Conservation (phyloP, 2,113 vertebrate genomes). For the Progne subis region DNA sequence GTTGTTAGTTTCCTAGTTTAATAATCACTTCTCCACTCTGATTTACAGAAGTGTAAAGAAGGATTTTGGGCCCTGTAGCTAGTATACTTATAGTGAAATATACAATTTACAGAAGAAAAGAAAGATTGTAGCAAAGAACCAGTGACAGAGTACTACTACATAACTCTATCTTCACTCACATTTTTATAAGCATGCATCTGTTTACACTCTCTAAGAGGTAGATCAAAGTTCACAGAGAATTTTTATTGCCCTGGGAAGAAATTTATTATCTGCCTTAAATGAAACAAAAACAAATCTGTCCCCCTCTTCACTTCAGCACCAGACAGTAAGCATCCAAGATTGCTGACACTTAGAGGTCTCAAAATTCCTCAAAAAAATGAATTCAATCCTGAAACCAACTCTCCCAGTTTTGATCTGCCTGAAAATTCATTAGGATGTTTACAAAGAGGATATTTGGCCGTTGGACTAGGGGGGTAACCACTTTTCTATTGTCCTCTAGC, state of each 20-base stretch:
- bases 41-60: background rate
- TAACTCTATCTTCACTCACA: background rate
- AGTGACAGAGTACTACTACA: background rate
- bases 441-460: background rate
- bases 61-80: background rate
- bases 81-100: background rate
- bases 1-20: background rate
- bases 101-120: background rate
- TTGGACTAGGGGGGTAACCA: background rate
- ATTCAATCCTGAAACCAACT: background rate
- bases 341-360: background rate
- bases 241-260: conserved; percentile 48
- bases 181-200: conserved; percentile 12
- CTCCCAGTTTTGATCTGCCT: background rate
- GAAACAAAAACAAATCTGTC: background rate
- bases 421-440: background rate
- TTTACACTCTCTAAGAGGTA: conserved; percentile 4
- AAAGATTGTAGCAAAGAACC: background rate
- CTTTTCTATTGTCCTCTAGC: background rate
- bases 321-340: background rate
- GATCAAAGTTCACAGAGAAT: conserved; percentile 6
- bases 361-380: background rate
- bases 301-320: background rate
- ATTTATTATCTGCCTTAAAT: background rate
- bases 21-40: background rate